phyloP scores from a whole-genome alignment of 2,797 vertebrate species.

The Cichlasoma orientale region DNA sequence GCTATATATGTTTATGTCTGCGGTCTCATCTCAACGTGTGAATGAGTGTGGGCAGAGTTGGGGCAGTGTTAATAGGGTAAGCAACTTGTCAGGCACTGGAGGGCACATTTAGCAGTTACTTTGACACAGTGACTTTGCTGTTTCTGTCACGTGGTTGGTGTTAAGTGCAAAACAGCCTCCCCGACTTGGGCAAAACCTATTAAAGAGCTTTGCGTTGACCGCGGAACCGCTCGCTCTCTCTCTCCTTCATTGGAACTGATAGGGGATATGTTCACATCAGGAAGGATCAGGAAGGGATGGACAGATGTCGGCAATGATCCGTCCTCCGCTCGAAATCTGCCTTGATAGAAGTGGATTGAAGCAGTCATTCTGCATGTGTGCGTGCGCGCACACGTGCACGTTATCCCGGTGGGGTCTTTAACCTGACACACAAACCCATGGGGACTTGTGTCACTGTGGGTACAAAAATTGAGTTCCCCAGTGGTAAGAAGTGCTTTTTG shows the following conservation, averaged over 20 bases:
- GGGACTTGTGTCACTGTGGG: neutral
- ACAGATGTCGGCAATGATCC: slow-evolving; percentile 81
- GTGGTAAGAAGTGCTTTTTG: neutral
- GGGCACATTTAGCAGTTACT: slow-evolving; percentile 75
- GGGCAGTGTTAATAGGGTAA: slow-evolving; percentile 71
- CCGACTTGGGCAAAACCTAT: slow-evolving; percentile 63
- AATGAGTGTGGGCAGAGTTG: slow-evolving; percentile 33
- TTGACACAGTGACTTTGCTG: slow-evolving; percentile 75
- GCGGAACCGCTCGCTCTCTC: slow-evolving; percentile 29
- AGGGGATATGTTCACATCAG: slow-evolving; percentile 62
- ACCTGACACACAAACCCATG: neutral
- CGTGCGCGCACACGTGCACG: neutral
- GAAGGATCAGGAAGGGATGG: slow-evolving; percentile 69
- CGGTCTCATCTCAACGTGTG: slow-evolving; percentile 41
- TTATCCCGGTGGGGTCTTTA: neutral
- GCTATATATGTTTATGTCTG: slow-evolving; percentile 31
- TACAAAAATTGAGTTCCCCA: neutral
- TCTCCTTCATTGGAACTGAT: slow-evolving; percentile 56
- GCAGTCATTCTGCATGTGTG: slow-evolving; percentile 33
- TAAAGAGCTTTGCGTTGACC: slow-evolving; percentile 71
- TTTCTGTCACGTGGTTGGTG: slow-evolving; percentile 66
- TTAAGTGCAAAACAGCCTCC: slow-evolving; percentile 72
- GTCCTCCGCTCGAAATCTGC: slow-evolving; percentile 70
- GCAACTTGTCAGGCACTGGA: slow-evolving; percentile 66
- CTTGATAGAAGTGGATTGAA: slow-evolving; percentile 70